Conservation (phyloP, 2,888 invertebrate genomes). For the Sepiola atlantica region DNA sequence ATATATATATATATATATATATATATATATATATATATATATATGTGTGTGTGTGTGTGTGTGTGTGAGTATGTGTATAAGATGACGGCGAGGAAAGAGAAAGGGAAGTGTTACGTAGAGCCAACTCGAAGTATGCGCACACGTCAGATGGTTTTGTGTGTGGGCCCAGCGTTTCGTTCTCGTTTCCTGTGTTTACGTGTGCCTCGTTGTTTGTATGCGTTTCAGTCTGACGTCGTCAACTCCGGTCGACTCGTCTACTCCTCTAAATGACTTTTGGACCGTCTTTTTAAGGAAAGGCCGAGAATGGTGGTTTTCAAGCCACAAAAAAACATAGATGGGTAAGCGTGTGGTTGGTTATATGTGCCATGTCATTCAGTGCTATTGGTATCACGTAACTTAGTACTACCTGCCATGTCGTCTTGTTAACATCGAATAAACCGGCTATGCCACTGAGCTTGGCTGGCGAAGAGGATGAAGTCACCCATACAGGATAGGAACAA, state of each 20-base stretch:
- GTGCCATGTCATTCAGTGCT: neutral
- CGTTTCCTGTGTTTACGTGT: neutral
- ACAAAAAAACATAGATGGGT: neutral
- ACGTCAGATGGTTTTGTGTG: neutral
- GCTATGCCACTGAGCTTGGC: too few relatives aligned
- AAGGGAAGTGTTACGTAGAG: neutral
- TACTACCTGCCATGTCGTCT: too few relatives aligned
- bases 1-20: slow-evolving; percentile 33
- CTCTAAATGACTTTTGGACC: neutral
- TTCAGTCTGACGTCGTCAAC: neutral
- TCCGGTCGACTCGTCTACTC: neutral
- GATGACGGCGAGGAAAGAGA: neutral
- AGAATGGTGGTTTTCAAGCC: neutral
- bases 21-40: neutral
- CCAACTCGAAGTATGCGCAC: neutral
- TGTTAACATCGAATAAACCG: too few relatives aligned
- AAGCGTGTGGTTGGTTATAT: neutral
- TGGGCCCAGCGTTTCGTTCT: neutral
- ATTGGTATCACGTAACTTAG: too few relatives aligned
- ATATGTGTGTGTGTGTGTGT: neutral
- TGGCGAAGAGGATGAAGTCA: too few relatives aligned
- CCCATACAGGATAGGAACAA: too few relatives aligned
- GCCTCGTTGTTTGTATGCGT: neutral
- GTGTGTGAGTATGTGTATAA: neutral
- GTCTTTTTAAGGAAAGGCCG: neutral